A percentile compares a stretch with the other conserved stretches of the same genome.
phyloP scores from a whole-genome alignment of 2,888 invertebrate genomes.

The Aleiodes leptofemur region DNA sequence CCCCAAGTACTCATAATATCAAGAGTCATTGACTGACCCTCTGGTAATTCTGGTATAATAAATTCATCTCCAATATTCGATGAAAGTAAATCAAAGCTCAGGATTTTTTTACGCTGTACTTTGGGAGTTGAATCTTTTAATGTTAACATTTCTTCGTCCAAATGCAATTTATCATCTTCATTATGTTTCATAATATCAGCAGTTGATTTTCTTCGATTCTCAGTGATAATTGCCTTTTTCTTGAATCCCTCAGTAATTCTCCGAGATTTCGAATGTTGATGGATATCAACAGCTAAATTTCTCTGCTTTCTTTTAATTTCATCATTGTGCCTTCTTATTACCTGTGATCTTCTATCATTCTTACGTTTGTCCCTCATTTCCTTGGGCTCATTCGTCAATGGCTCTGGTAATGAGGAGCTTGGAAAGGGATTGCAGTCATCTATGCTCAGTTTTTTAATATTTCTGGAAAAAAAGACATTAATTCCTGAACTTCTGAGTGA shows the following conservation, averaged over 20 bases:
- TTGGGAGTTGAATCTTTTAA: neutral
- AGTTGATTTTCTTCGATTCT: slow-evolving; percentile 36
- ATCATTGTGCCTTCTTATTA: slow-evolving; percentile 17
- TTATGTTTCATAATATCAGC: slow-evolving; percentile 21
- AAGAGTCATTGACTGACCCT: slow-evolving; percentile 81
- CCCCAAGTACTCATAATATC: slow-evolving; percentile 88
- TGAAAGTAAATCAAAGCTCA: slow-evolving; percentile 16
- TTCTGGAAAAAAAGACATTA: slow-evolving; percentile 50
- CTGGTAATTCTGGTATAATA: slow-evolving; percentile 86
- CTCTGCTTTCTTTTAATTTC: slow-evolving; percentile 23
- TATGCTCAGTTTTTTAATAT: slow-evolving; percentile 55
- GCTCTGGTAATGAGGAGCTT: slow-evolving; percentile 6
- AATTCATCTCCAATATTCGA: slow-evolving; percentile 74
- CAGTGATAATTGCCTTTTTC: slow-evolving; percentile 7
- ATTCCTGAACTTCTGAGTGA: too few relatives aligned
- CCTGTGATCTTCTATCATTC: slow-evolving; percentile 15
- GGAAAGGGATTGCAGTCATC: slow-evolving; percentile 53
- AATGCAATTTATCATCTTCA: slow-evolving; percentile 1
- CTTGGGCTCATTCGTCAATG: slow-evolving; percentile 29
- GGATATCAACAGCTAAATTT: neutral
- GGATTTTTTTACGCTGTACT: neutral
- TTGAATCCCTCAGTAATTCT: neutral
- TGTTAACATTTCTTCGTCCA: neutral
- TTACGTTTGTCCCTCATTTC: slow-evolving; percentile 16
- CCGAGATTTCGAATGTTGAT: slow-evolving; percentile 10